Evolutionary conservation across 2,113 vertebrate genomes (phyloP).

Genomic region (Megatriorchis doriae): DNA sequence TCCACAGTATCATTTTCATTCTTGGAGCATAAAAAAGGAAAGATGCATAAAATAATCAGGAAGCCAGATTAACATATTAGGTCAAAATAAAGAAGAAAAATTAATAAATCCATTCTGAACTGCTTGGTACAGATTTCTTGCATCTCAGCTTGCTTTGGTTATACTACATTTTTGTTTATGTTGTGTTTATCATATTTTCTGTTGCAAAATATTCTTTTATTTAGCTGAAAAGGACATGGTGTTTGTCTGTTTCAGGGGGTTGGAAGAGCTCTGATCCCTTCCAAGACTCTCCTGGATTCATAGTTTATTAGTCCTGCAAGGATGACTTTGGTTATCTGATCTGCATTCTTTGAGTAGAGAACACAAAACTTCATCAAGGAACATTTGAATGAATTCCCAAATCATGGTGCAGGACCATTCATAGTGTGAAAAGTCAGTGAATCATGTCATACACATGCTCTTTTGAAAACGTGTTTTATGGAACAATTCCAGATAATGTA

Average conservation of each 20-base stretch:
- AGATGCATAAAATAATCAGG: not conserved
- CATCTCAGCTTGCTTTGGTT: not conserved
- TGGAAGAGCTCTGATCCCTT: not conserved
- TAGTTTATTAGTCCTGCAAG: not conserved
- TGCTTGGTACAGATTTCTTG: not conserved
- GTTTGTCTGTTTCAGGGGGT: not conserved
- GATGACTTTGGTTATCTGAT: not conserved
- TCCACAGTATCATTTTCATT: not conserved
- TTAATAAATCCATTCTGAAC: not conserved
- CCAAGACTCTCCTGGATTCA: not conserved
- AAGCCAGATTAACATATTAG: not conserved
- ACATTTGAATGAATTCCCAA: not conserved
- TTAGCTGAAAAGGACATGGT: not conserved
- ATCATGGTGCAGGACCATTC: not conserved
- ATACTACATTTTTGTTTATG: not conserved
- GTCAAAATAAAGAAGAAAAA: not conserved
- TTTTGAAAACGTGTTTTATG: not conserved
- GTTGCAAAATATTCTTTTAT: not conserved
- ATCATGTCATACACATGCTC: not conserved
- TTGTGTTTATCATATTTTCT: not conserved
- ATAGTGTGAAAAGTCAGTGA: not conserved
- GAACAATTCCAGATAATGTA: not conserved
- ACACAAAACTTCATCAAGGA: not conserved
- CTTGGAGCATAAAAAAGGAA: not conserved
- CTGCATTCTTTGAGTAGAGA: not conserved